Base-by-base conservation (phyloP, 1,140 invertebrate species). In the Druon quercuslanigerum region DNA sequence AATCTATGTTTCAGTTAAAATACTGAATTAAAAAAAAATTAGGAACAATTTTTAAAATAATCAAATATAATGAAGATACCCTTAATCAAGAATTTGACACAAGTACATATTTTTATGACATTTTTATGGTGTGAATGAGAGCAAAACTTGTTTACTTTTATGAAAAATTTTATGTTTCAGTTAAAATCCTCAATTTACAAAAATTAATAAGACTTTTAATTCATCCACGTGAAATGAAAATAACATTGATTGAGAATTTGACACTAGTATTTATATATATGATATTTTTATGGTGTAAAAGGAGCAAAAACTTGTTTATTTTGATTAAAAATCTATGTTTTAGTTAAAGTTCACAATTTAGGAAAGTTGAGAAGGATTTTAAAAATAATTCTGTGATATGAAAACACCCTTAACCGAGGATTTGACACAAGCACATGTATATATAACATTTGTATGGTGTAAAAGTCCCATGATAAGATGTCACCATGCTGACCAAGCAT, bases 51-150 rank as follows among this genome's bases (percentile, higher is more conserved):
- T 33, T 14, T 17, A 40, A 40, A 66, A n/a, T 46, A n/a, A n/a
- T 16, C 19, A 25, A 19, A 52, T 20, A 40, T 54, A 71, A 71
- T 56, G 14, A 56, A 77, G 50, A 74, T 16, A 66, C 60, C 33
- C 14, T 66, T 14, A 40, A 20, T 16, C 17, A 12, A 40, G 16
- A 13, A 46, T 66, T 40, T 16, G 60, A 66, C 16, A 17, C n/a
- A 54, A 33, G 6, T 9, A 17, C 7, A 19, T 19, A 17, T 3
- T 19, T 54, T 9, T 33, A 40, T 66, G 25, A 40, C 33, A 66
- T 66, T 66, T 66, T 16, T 66, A 66, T 66, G 33, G 60, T 33
- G 25, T 5, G 5, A 33, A 33, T 9, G 40, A 11, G 9, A 2
- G 1, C 40, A 46, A 46, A 46, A 3, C 25, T 46, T 8, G 8